Percentiles rank a stretch among this genome's conserved stretches.
phyloP scores from a whole-genome alignment of 2,797 vertebrate species.

The Acanthopagrus latus region DNA sequence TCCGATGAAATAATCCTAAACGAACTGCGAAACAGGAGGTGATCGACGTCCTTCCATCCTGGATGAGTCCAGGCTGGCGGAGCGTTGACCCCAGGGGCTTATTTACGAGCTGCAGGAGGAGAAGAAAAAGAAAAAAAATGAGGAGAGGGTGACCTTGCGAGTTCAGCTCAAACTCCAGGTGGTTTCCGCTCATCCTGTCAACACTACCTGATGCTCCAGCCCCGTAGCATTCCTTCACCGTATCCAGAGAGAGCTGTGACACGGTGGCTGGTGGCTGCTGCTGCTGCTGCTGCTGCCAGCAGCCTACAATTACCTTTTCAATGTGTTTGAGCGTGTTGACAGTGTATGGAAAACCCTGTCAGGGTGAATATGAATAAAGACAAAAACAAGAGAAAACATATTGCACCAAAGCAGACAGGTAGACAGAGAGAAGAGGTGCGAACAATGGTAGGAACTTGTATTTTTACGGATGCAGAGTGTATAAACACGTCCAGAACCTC shows the following conservation, averaged over 20 bases:
- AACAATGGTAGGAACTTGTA: not conserved
- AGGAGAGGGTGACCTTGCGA: conserved; percentile 66
- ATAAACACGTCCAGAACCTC: conserved; percentile 21
- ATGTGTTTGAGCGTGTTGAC: conserved; percentile 39
- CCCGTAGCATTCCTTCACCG: conserved; percentile 62
- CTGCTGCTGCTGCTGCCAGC: conserved; percentile 23
- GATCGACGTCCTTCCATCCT: conserved; percentile 48
- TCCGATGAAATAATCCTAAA: conserved; percentile 61
- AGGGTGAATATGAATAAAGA: conserved; percentile 11
- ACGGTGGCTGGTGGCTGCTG: conserved; percentile 32
- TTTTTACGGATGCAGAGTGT: not conserved
- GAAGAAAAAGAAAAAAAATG: conserved; percentile 21
- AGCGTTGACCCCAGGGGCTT: conserved; percentile 38
- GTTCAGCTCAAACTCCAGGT: conserved; percentile 73
- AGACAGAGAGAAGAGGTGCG: not conserved
- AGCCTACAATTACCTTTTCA: conserved; percentile 52
- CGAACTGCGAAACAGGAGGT: conserved; percentile 67
- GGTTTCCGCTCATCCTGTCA: conserved; percentile 73
- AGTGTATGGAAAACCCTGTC: conserved; percentile 24
- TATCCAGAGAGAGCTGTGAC: conserved; percentile 42
- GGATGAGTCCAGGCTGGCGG: conserved; percentile 62
- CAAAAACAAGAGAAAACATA: not conserved
- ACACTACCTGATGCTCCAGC: conserved; percentile 39
- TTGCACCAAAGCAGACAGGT: conserved; percentile 8
- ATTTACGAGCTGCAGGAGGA: conserved; percentile 39